These are phyloP conservation scores for Halcyon senegalensis DNA, from an alignment of 2,113 vertebrate species.

Conservation along the genomic window DNA sequence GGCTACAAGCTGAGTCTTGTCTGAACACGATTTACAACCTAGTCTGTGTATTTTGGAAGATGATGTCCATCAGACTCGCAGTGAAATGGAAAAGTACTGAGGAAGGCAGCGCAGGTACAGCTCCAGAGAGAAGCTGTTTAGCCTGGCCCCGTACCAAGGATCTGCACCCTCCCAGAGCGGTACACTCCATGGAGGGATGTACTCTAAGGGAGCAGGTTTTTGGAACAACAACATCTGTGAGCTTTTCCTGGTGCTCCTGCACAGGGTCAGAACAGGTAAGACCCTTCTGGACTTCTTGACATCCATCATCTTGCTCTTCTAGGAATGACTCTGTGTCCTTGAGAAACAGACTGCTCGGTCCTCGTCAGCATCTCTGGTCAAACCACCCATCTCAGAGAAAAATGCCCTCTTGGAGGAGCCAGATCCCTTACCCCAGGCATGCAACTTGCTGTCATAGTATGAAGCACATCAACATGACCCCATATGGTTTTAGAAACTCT, in stretches of 20 bases:
- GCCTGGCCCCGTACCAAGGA: background rate
- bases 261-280: background rate
- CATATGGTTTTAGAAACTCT: background rate
- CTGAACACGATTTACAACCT: background rate
- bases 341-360: background rate
- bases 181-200: fast-evolving
- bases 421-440: background rate
- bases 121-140: background rate
- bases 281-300: background rate
- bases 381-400: background rate
- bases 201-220: background rate
- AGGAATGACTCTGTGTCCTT: background rate
- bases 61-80: background rate
- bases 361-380: background rate
- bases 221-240: background rate
- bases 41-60: background rate
- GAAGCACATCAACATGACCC: background rate
- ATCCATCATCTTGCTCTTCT: background rate
- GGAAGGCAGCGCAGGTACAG: background rate
- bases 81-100: background rate
- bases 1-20: background rate
- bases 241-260: background rate
- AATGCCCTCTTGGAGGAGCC: background rate
- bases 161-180: background rate
- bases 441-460: background rate